Evolutionary conservation across 2,888 invertebrate species (phyloP), one percentile per base, ranked within the genome.

Genomic region (Hydropsyche betteni): DNA sequence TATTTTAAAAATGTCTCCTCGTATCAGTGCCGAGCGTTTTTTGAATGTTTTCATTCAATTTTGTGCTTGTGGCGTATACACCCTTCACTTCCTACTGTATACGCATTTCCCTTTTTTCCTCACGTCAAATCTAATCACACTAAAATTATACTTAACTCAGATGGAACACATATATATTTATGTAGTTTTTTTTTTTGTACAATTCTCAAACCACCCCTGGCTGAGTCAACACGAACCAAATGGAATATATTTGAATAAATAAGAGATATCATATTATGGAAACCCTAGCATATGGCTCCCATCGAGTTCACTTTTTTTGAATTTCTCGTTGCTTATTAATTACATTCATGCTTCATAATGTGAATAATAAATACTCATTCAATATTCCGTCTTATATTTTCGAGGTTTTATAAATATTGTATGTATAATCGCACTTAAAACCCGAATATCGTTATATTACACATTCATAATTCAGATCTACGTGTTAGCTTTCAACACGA

Each of bases 181-280:
- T 16, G 14, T 55, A 34, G 68, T 36, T 61, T n/a, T 55, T 61
- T 71, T 64, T 14, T 38, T 34, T 50, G 12, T 52, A 36, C 36
- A 52, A 55, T n/a, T 38, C 75, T 44, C 73, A 64, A 12, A 38
- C 68, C 58, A 34, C 51, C 68, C 24, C 50, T 33, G 68, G 68
- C 68, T 76, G 69, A 73, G 53, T 73, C 77, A 74, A 75, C 75
- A 77, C 73, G 68, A 77, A 75, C 77, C 69, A 73, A 77, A 75
- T 77, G 74, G 75, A 75, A 77, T 77, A 77, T 73, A 75, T 77
- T 77, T 77, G 77, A 75, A 77, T 77, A 77, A 53, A 77, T 77
- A 58, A 72, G 68, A 68, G 68, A 71, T 74, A 70, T 76, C 70
- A 69, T 53, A 51, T 58, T 69, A 76, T 34, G 61, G 14, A 58